These are phyloP conservation scores for Rallus limicola DNA, from an alignment of 2,113 vertebrate genomes.

Conservation along the genomic window DNA sequence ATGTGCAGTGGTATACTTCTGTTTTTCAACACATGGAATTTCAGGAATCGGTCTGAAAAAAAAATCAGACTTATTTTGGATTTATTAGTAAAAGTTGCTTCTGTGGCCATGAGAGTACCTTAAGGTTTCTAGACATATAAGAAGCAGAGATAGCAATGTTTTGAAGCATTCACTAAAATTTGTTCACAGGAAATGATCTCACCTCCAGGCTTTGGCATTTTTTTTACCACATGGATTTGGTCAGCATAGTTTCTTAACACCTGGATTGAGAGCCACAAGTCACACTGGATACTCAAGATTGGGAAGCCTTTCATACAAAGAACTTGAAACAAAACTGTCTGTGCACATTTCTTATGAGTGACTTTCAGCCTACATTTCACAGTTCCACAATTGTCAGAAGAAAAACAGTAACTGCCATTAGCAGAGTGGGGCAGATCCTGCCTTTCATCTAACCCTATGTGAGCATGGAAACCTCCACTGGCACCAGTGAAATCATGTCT, in stretches of 20 bases:
- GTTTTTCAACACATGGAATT: neutral
- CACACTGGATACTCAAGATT: neutral
- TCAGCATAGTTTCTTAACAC: neutral
- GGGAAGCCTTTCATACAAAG: neutral
- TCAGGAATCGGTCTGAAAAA: neutral
- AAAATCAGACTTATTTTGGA: neutral
- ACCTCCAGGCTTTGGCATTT: neutral
- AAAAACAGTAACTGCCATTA: neutral
- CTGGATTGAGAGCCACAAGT: neutral
- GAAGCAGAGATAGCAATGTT: neutral
- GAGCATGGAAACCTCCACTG: neutral
- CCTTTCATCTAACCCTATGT: neutral
- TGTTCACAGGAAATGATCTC: neutral
- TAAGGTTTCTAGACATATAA: neutral
- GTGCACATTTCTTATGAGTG: neutral
- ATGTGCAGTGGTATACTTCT: neutral
- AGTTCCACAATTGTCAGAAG: neutral
- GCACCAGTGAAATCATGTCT: neutral
- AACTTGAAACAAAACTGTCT: neutral
- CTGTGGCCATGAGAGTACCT: neutral
- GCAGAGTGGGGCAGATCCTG: neutral
- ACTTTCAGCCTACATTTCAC: neutral
- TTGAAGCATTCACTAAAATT: neutral
- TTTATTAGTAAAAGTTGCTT: neutral
- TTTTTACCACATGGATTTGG: neutral